Base-by-base conservation (phyloP, 2,888 invertebrate species). In the Lasioglossum vierecki region DNA sequence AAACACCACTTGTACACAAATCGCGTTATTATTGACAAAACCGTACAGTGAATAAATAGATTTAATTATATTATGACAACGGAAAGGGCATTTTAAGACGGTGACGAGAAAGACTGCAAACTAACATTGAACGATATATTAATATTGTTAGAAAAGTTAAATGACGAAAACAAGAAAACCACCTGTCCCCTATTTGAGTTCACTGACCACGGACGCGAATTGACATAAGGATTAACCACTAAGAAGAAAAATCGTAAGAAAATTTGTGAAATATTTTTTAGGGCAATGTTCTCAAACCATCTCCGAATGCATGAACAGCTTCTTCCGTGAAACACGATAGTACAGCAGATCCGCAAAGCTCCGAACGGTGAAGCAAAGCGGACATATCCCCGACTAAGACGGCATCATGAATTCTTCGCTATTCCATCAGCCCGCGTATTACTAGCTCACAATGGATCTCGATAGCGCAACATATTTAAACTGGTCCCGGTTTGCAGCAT, bases 371-470 rank as follows among this genome's bases (percentile, higher is more conserved):
- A 22, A 4, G 68, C 68, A 39, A 11, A 35, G 68, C 22, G 35
- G 0, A 9, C 68, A 22, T 18, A 35, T 35, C 11, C 18, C 41
- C 70, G 41, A n/a, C 39, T n/a, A 39, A 73, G 57, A 76, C 13
- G 13, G 39, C 11, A 6, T 22, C 53, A 39, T 60, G 46, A 77
- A 86, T 83, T 81, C 77, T 77, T 79, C 70, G 39, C 53, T 35
- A 46, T 78, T 68, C 44, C 63, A 35, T 63, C 79, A 57, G 72
- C 78, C 66, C n/a, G 79, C 74, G 76, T 73, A 70, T 74, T 70
- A 76, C 76, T 79, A 44, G 71, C 77, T 60, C 49, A 86, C 84
- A 82, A 82, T 87, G 76, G 79, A 84, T 86, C 78, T 60, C 76
- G 79, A 84, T 84, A 82, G 66, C 72, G 80, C 46, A 49, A 78